Evolutionary conservation across 1,140 invertebrate genomes (phyloP), one percentile per base, ranked within the genome.

Genomic region (Zaprionus capensis): DNA sequence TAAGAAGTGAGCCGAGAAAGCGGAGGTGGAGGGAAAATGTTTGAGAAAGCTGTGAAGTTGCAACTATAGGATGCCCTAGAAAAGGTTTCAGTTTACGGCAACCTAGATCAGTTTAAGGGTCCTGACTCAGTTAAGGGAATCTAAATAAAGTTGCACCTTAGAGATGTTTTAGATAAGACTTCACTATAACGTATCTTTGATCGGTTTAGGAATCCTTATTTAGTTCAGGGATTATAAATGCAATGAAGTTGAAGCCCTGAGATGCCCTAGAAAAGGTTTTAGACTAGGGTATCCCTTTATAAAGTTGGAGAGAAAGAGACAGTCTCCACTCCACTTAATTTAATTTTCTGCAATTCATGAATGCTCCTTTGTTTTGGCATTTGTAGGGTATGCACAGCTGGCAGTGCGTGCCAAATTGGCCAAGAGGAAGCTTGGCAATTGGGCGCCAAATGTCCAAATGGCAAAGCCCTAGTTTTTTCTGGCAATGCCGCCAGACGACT

Each of bases 341-440:
- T 9, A 22, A 36, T 22, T 20, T 31, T 26, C 14, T 22, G 2
- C 31, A 14, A n/a, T 68, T 34, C 9, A 26, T 22, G n/a, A 9
- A 46, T 46, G 20, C 41, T 17, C 11, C 4, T 22, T 12, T 24
- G 9, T 3, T 12, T 51, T 4, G 12, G 2, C 46, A 14, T 51
- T 34, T 22, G 1, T 28, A 36, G 62, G 62, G 46, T 51, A 64
- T 53, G 15, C 24, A 38, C 17, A 22, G 22, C 4, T 58, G 14
- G 59, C 28, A 63, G 17, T 57, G 31, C 15, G 67, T 83, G 72
- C 76, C 73, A 84, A 84, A 81, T 78, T 80, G 69, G 78, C 64
- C 62, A 49, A 59, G 61, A 49, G 46, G 38, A 41, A 49, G 46
- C 61, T 70, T 65, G 51, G 57, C 64, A 41, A 65, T 53, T 65